Evolutionary conservation across 2,797 vertebrate species (phyloP).

Genomic region (Sebastes hopkinsi): DNA sequence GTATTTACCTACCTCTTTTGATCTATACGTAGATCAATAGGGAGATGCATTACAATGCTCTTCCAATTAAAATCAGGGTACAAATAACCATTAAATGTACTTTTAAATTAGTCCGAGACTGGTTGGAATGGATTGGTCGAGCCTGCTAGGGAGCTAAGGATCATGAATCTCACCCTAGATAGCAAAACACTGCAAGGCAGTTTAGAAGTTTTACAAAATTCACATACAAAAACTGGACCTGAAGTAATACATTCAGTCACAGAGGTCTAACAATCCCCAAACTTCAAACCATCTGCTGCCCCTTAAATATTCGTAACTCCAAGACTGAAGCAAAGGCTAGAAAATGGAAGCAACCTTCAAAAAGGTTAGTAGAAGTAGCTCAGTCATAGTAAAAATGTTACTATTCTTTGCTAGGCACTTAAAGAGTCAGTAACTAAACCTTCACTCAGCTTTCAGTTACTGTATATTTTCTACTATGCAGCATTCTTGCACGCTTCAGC

Average conservation of each 20-base stretch:
- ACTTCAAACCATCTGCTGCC: slow-evolving; percentile 18
- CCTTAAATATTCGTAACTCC: slow-evolving; percentile 8
- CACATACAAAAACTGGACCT: slow-evolving; percentile 53
- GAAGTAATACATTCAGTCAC: slow-evolving; percentile 60
- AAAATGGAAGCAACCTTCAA: slow-evolving; percentile 51
- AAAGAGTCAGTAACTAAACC: slow-evolving; percentile 36
- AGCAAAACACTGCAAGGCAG: slow-evolving; percentile 49
- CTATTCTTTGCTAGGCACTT: slow-evolving; percentile 73
- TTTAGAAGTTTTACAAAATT: slow-evolving; percentile 50
- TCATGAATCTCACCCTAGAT: background rate
- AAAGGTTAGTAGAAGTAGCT: slow-evolving; percentile 47
- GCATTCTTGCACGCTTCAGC: background rate
- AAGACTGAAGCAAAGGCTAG: slow-evolving; percentile 27
- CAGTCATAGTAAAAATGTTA: slow-evolving; percentile 39
- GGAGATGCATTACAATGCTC: background rate
- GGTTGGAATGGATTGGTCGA: slow-evolving; percentile 14
- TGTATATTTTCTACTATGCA: background rate
- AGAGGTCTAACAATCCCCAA: slow-evolving; percentile 15
- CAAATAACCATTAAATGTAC: background rate
- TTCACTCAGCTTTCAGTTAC: slow-evolving; percentile 22
- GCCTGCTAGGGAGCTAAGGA: background rate
- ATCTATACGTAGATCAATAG: background rate
- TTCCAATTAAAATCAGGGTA: background rate
- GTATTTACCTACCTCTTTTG: background rate
- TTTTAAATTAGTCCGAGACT: background rate